phyloP scores from a whole-genome alignment of 2,888 invertebrate species.

The Drosophila monieri region DNA sequence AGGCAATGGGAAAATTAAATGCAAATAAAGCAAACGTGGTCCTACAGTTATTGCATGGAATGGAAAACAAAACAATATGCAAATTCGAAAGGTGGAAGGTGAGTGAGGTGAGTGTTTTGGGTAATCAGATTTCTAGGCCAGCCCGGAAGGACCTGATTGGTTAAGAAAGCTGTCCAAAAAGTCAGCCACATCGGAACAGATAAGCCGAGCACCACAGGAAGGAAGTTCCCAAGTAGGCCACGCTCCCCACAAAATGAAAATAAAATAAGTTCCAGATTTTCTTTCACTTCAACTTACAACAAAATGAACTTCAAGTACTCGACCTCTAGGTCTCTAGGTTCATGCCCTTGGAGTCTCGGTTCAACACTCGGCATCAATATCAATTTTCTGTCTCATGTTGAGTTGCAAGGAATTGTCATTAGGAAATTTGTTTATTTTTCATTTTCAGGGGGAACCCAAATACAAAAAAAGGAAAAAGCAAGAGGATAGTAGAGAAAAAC shows the following conservation, averaged over 20 bases:
- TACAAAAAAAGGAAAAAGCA: constrained; percentile 48
- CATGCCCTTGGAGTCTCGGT: constrained; percentile 26
- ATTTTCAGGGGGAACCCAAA: constrained; percentile 57
- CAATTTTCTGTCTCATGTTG: constrained; percentile 56
- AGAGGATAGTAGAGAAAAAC: constrained; percentile 18
- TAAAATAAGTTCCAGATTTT: constrained; percentile 12
- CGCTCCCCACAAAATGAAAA: constrained; percentile 17
- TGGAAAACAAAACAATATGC: constrained; percentile 63
- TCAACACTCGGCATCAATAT: constrained; percentile 61
- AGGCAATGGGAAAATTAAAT: constrained; percentile 58
- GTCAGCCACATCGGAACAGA: constrained; percentile 41
- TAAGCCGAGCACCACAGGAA: constrained; percentile 27
- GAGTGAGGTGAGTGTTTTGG: constrained; percentile 10
- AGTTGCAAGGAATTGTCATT: constrained; percentile 60
- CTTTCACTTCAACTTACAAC: constrained; percentile 8
- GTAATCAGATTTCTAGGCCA: constrained; percentile 39
- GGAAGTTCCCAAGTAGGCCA: constrained; percentile 30
- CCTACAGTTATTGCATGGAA: constrained; percentile 1
- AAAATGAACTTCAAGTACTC: constrained; percentile 12
- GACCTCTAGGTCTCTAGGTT: constrained; percentile 19
- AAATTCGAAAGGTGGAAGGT: constrained; percentile 52
- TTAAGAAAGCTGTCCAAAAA: constrained; percentile 42
- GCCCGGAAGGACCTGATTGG: constrained; percentile 39
- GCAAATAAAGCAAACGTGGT: constrained; percentile 56
- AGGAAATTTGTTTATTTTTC: constrained; percentile 77